These are phyloP conservation scores for Drosophila jambulina DNA, from an alignment of 1,140 invertebrate genomes.

Conservation along the genomic window DNA sequence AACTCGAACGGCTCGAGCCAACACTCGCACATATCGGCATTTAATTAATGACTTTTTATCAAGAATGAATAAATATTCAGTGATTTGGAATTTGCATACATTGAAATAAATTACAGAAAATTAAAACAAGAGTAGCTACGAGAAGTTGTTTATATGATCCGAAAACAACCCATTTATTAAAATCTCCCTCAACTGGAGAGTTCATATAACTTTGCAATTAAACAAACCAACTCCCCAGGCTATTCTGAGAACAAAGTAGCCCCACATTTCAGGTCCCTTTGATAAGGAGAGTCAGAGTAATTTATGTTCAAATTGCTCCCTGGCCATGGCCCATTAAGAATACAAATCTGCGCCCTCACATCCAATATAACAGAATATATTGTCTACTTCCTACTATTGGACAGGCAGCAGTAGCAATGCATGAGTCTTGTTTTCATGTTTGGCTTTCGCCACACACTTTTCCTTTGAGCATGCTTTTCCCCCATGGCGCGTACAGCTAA, in stretches of 20 bases:
- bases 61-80: slow-evolving; percentile 57
- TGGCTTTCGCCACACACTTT: slow-evolving; percentile 63
- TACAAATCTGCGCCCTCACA: slow-evolving; percentile 48
- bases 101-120: slow-evolving; percentile 54
- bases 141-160: no score
- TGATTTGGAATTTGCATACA: slow-evolving; percentile 64
- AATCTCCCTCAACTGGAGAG: neutral
- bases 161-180: no score
- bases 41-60: slow-evolving; percentile 71
- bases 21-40: slow-evolving; percentile 39
- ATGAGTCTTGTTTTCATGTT: slow-evolving; percentile 49
- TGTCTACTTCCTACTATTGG: slow-evolving; percentile 28
- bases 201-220: slow-evolving; percentile 28
- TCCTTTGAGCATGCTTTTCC: slow-evolving; percentile 41
- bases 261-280: neutral
- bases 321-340: slow-evolving; percentile 42
- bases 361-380: slow-evolving; percentile 33
- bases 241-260: slow-evolving; percentile 1
- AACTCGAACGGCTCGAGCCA: slow-evolving; percentile 43
- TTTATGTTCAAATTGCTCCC: slow-evolving; percentile 27
- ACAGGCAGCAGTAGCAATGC: slow-evolving; percentile 38
- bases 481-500: slow-evolving; percentile 59
- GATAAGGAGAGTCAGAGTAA: slow-evolving; percentile 24
- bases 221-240: slow-evolving; percentile 10
- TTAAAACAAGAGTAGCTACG: slow-evolving; percentile 20